phyloP scores from a whole-genome alignment of 2,797 vertebrate species.

The Clarias platycephalus region DNA sequence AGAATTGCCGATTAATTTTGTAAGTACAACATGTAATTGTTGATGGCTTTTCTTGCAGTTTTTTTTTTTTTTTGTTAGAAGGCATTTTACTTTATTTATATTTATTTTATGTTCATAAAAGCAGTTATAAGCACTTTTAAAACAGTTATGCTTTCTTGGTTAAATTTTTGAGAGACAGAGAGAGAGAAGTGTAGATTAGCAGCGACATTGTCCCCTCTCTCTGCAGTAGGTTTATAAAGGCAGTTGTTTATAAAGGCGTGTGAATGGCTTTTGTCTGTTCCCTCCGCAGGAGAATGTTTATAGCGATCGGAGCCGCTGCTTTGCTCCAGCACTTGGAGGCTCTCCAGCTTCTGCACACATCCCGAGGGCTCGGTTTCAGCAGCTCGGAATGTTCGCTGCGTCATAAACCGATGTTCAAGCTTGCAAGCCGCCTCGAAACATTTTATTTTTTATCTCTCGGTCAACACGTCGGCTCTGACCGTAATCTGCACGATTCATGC shows the following conservation, averaged over 20 bases:
- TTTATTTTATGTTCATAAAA: too few species aligned
- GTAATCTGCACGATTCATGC: not conserved
- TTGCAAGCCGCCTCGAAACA: constrained; percentile 26
- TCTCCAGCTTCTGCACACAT: constrained; percentile 26
- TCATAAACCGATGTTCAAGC: constrained; percentile 11
- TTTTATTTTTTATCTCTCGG: not conserved
- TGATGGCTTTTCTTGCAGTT: too few species aligned
- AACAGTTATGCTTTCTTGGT: too few species aligned
- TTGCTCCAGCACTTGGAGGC: constrained; percentile 28
- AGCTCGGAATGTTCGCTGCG: constrained; percentile 24
- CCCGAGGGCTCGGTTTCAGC: constrained; percentile 22
- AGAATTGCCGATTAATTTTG: too few species aligned
- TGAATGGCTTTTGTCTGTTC: not conserved
- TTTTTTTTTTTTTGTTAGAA: too few species aligned
- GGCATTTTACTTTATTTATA: too few species aligned
- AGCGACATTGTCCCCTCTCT: too few species aligned
- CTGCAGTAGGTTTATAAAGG: not conserved
- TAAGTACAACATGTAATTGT: too few species aligned
- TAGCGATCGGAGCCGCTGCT: not conserved
- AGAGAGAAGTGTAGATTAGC: too few species aligned
- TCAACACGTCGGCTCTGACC: not conserved
- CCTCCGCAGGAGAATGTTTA: not conserved
- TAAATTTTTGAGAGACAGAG: too few species aligned
- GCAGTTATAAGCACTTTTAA: too few species aligned
- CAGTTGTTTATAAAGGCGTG: not conserved